phyloP scores from a whole-genome alignment of 2,888 invertebrate species.

The Cetonia aurata region DNA sequence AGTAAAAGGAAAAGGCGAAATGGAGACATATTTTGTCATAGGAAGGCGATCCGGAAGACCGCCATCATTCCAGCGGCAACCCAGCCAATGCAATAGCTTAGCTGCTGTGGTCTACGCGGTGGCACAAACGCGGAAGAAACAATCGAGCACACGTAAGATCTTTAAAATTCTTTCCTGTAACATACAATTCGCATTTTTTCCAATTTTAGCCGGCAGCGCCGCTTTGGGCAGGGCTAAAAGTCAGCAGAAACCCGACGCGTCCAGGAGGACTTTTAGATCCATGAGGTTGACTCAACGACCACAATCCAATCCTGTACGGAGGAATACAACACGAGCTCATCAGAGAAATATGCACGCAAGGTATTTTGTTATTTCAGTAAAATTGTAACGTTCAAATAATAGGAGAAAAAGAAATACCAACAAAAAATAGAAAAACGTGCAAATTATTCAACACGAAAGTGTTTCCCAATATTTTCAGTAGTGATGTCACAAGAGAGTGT shows the following conservation, averaged over 20 bases:
- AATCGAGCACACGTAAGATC: conserved; percentile 68
- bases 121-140: conserved; percentile 84
- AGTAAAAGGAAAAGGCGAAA: conserved; percentile 95
- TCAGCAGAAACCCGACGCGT: conserved; percentile 60
- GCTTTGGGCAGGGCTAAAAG: conserved; percentile 62
- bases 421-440: too few relatives aligned
- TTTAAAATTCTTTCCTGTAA: too few relatives aligned
- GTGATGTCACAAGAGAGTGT: too few relatives aligned
- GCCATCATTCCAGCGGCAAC: conserved; percentile 73
- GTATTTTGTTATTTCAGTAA: conserved; percentile 48
- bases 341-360: conserved; percentile 63
- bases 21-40: conserved; percentile 94
- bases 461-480: too few relatives aligned
- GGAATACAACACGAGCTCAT: conserved; percentile 71
- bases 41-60: conserved; percentile 73
- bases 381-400: too few relatives aligned
- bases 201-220: conserved; percentile 58
- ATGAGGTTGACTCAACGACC: conserved; percentile 70
- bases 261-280: conserved; percentile 69
- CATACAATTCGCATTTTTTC: too few relatives aligned
- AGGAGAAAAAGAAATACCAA: too few relatives aligned
- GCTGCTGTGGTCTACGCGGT: conserved; percentile 91
- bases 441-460: too few relatives aligned
- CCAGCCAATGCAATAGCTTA: conserved; percentile 83
- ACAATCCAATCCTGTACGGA: conserved; percentile 68